These are phyloP conservation scores for Alethe diademata DNA, from an alignment of 2,113 vertebrate genomes.

Conservation along the genomic window DNA sequence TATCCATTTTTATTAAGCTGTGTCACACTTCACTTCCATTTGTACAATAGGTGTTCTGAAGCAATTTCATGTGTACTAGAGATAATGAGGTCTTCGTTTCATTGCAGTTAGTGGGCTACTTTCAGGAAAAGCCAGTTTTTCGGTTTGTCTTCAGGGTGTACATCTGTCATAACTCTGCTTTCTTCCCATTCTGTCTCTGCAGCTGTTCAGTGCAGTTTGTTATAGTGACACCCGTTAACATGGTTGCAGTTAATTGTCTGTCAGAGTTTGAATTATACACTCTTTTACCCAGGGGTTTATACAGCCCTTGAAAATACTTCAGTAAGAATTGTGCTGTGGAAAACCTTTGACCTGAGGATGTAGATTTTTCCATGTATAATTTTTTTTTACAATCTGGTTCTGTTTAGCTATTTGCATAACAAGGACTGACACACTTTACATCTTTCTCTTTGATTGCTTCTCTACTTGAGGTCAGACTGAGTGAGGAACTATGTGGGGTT, in stretches of 20 bases:
- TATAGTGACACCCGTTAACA: slow-evolving; percentile 25
- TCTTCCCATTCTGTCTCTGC: slow-evolving; percentile 3
- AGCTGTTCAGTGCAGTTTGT: slow-evolving; percentile 41
- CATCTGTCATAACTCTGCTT: slow-evolving; percentile 11
- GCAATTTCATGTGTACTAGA: not conserved
- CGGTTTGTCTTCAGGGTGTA: slow-evolving; percentile 29
- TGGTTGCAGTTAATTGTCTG: slow-evolving; percentile 43
- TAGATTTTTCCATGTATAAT: slow-evolving; percentile 5
- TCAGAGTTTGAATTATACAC: slow-evolving; percentile 38
- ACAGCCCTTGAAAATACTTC: not conserved
- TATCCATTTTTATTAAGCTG: not conserved
- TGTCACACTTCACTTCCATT: not conserved
- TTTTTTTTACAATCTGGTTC: not conserved
- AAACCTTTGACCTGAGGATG: slow-evolving; percentile 46
- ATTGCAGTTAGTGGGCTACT: not conserved
- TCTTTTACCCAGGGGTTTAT: slow-evolving; percentile 28
- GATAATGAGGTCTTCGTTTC: slow-evolving; percentile 9
- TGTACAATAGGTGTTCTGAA: not conserved
- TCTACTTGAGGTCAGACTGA: not conserved
- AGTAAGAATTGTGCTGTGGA: not conserved
- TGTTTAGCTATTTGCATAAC: slow-evolving; percentile 47
- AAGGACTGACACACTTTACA: slow-evolving; percentile 6
- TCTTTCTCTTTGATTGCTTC: not conserved
- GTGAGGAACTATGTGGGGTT: not conserved
- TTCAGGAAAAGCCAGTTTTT: slow-evolving; percentile 28